phyloP scores from a whole-genome alignment of 2,888 invertebrate genomes.

The Epirrhoe tristata region DNA sequence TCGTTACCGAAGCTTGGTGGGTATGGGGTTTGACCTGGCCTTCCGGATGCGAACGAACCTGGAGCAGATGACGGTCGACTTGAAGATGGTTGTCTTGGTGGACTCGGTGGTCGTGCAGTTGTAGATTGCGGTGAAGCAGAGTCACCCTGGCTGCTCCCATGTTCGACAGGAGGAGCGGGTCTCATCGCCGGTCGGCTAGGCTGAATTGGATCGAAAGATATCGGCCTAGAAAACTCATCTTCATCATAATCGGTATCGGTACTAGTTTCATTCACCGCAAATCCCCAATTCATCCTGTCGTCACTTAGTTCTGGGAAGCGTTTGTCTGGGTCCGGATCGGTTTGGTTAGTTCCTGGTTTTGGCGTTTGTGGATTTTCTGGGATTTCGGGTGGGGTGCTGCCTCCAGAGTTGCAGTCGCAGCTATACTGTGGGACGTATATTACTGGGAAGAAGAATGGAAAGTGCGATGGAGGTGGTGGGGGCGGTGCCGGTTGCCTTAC shows the following conservation, averaged over 20 bases:
- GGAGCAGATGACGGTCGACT: constrained; percentile 1
- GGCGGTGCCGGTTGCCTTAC: constrained; percentile 53
- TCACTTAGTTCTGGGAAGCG: constrained; percentile 67
- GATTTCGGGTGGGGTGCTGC: constrained; percentile 25
- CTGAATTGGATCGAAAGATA: constrained; percentile 63
- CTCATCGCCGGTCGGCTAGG: constrained; percentile 50
- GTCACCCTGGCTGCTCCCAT: constrained; percentile 59
- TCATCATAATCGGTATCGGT: constrained; percentile 47
- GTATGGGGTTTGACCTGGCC: constrained; percentile 22
- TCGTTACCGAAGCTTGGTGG: constrained; percentile 28
- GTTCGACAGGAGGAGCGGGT: constrained; percentile 65
- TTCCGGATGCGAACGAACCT: background rate
- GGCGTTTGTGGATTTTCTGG: constrained; percentile 33
- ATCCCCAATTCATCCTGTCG: constrained; percentile 70
- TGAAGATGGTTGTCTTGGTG: constrained; percentile 18
- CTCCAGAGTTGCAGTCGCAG: constrained; percentile 56
- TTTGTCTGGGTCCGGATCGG: constrained; percentile 49
- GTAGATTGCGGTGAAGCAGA: constrained; percentile 31
- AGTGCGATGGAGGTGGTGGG: constrained; percentile 48
- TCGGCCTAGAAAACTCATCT: constrained; percentile 59
- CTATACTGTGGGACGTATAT: constrained; percentile 57
- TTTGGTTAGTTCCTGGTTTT: constrained; percentile 34
- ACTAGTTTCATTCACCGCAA: constrained; percentile 56
- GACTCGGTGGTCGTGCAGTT: constrained; percentile 22
- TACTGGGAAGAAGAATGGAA: constrained; percentile 63